Evolutionary conservation across 2,888 invertebrate genomes (phyloP).

Genomic region (Acleris holmiana): DNA sequence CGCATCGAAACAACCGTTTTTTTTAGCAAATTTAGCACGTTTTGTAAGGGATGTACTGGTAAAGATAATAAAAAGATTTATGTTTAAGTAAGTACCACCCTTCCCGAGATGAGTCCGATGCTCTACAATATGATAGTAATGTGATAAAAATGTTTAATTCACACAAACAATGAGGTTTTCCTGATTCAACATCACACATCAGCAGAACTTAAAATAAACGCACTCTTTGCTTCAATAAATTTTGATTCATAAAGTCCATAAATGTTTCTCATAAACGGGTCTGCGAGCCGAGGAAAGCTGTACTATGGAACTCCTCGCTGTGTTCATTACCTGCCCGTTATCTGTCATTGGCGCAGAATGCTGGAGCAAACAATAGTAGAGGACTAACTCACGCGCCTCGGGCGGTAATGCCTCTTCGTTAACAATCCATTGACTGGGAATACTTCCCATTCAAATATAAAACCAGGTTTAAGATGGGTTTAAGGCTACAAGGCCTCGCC

Average conservation of each 20-base stretch:
- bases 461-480: conserved; percentile 9
- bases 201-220: too few relatives aligned
- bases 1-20: too few relatives aligned
- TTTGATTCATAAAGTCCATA: neutral
- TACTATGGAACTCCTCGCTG: conserved; percentile 60
- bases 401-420: conserved; percentile 50
- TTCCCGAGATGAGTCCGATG: too few relatives aligned
- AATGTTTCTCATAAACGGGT: conserved; percentile 43
- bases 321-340: conserved; percentile 72
- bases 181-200: too few relatives aligned
- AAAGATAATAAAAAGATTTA: too few relatives aligned
- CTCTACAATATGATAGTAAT: too few relatives aligned
- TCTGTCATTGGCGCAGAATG: conserved; percentile 79
- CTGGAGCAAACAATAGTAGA: conserved; percentile 63
- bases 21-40: too few relatives aligned
- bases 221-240: neutral
- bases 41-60: too few relatives aligned
- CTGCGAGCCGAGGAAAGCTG: conserved; percentile 56
- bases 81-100: too few relatives aligned
- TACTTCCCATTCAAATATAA: neutral
- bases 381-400: conserved; percentile 57
- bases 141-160: too few relatives aligned
- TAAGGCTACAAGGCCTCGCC: conserved; percentile 1
- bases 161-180: too few relatives aligned
- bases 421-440: conserved; percentile 32